Evolutionary conservation across 2,113 vertebrate genomes (phyloP).

Genomic region (Peucedramus taeniatus): DNA sequence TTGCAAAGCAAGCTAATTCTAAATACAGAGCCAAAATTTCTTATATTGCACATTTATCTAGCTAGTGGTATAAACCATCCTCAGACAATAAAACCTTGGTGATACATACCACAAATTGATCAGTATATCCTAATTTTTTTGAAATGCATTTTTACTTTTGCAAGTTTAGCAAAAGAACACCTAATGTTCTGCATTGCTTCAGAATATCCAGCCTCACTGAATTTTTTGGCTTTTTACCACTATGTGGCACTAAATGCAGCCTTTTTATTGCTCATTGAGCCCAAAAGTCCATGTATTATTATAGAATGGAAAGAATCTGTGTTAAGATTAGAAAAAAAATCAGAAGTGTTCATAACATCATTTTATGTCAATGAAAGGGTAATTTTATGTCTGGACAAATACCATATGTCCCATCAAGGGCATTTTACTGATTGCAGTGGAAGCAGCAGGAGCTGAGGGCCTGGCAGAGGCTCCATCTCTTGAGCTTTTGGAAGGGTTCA

Average conservation of each 20-base stretch:
- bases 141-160: neutral
- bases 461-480: neutral
- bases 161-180: neutral
- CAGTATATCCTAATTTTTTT: neutral
- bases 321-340: neutral
- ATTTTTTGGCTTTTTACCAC: neutral
- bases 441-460: neutral
- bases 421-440: neutral
- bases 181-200: neutral
- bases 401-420: accelerated
- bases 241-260: conserved; percentile 30
- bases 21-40: neutral
- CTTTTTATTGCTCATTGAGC: neutral
- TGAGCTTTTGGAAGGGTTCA: neutral
- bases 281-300: neutral
- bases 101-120: neutral
- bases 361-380: neutral
- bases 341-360: neutral
- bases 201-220: neutral
- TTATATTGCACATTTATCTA: neutral
- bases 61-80: neutral
- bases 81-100: neutral
- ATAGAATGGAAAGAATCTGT: neutral
- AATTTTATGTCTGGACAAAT: neutral
- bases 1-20: neutral